phyloP scores from a whole-genome alignment of 2,113 vertebrate genomes.

The Lynx canadensis region DNA sequence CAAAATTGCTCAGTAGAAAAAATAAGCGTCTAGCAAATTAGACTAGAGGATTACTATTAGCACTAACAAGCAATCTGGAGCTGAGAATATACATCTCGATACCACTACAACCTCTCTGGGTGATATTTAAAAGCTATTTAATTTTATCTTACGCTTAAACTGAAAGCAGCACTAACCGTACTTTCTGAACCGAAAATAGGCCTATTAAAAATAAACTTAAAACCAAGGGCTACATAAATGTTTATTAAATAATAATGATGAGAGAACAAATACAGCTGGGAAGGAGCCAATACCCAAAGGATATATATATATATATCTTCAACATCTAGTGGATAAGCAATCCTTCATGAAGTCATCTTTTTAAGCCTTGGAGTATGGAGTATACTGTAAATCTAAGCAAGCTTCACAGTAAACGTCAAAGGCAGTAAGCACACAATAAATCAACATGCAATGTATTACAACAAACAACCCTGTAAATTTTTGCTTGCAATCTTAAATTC shows the following conservation, averaged over 20 bases:
- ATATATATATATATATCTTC: background rate
- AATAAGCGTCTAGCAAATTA: slow-evolving; percentile 18
- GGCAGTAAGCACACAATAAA: background rate
- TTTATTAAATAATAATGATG: slow-evolving; percentile 42
- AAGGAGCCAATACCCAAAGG: slow-evolving; percentile 27
- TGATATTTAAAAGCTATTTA: slow-evolving; percentile 34
- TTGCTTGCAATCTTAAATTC: slow-evolving; percentile 7
- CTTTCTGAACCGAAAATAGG: slow-evolving; percentile 54
- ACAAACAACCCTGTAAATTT: background rate
- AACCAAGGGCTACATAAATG: slow-evolving; percentile 37
- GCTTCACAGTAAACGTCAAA: slow-evolving; percentile 44
- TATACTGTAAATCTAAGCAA: slow-evolving; percentile 31
- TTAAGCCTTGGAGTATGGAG: slow-evolving; percentile 33
- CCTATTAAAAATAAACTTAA: slow-evolving; percentile 64
- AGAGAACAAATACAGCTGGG: slow-evolving; percentile 35
- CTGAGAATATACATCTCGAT: background rate
- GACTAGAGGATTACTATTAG: background rate
- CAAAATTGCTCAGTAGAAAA: slow-evolving; percentile 7
- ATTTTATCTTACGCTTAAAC: slow-evolving; percentile 24
- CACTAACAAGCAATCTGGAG: background rate
- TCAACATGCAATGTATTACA: background rate
- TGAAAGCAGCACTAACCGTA: slow-evolving; percentile 17
- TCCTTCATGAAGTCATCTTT: slow-evolving; percentile 46
- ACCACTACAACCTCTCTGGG: background rate
- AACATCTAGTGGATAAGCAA: slow-evolving; percentile 27